These are phyloP conservation scores for Uria aalge DNA, from an alignment of 2,113 vertebrate species.

Conservation along the genomic window DNA sequence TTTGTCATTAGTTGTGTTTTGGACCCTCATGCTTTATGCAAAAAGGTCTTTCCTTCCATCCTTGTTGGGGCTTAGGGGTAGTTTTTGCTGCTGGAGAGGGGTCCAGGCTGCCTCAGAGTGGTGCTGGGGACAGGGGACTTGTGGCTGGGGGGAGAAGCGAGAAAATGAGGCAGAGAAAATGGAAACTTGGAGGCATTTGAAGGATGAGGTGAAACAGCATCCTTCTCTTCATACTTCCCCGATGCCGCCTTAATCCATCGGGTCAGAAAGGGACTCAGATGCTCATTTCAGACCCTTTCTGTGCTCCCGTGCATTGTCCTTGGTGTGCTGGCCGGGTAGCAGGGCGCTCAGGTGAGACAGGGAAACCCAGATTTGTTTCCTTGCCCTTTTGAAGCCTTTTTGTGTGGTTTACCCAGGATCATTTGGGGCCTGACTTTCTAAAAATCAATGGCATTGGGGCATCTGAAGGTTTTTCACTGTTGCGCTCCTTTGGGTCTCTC, in stretches of 20 bases:
- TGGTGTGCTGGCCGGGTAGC: background rate
- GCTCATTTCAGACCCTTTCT: background rate
- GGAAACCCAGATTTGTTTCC: background rate
- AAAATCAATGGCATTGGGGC: background rate
- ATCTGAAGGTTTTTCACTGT: background rate
- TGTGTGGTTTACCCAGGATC: background rate
- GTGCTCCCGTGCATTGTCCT: background rate
- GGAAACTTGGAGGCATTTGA: background rate
- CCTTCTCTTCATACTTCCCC: background rate
- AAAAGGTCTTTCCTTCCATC: background rate
- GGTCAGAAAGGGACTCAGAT: accelerated
- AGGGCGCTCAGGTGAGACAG: background rate
- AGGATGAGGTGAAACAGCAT: background rate
- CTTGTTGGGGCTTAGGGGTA: background rate
- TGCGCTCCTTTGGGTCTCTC: background rate
- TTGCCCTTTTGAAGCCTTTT: background rate
- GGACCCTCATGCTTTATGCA: background rate
- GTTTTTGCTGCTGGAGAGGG: background rate
- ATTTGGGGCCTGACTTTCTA: background rate
- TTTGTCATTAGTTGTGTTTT: background rate
- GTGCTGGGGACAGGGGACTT: background rate
- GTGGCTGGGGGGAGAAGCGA: accelerated
- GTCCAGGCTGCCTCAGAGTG: background rate
- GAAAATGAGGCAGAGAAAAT: background rate
- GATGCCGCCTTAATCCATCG: background rate